Conservation (phyloP, 2,797 vertebrate species). For the Falco cherrug region DNA sequence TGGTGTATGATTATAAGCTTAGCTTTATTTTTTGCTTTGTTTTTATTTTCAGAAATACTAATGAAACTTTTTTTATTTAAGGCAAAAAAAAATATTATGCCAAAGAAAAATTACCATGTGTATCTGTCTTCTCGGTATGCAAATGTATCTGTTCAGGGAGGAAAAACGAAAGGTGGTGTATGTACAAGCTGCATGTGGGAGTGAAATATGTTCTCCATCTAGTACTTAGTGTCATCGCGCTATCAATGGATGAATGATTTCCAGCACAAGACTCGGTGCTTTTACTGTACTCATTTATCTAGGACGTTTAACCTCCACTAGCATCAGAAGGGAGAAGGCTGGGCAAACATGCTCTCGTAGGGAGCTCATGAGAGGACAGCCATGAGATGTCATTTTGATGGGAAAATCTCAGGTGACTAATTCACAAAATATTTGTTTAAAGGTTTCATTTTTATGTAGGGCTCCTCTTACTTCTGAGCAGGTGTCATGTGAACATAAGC, state of each 20-base stretch:
- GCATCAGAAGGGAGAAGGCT: background rate
- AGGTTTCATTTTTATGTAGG: background rate
- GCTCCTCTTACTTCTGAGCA: background rate
- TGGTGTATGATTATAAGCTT: background rate
- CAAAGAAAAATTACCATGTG: background rate
- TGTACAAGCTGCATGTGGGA: background rate
- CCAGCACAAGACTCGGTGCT: background rate
- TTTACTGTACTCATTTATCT: background rate
- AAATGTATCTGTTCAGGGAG: background rate
- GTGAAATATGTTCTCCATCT: conserved; percentile 36
- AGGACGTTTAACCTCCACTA: background rate
- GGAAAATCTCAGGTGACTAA: background rate
- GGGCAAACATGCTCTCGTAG: background rate
- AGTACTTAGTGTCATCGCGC: background rate
- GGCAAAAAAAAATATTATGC: background rate
- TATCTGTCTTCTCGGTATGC: background rate
- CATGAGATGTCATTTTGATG: background rate
- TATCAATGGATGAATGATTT: conserved; percentile 40
- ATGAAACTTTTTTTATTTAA: background rate
- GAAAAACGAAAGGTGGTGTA: background rate
- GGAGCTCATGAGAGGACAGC: background rate
- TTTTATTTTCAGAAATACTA: background rate
- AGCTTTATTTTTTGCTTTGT: background rate
- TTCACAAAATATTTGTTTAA: background rate
- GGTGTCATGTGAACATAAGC: background rate